Conservation (phyloP, 1,140 invertebrate genomes). For the Homalodisca vitripennis region DNA sequence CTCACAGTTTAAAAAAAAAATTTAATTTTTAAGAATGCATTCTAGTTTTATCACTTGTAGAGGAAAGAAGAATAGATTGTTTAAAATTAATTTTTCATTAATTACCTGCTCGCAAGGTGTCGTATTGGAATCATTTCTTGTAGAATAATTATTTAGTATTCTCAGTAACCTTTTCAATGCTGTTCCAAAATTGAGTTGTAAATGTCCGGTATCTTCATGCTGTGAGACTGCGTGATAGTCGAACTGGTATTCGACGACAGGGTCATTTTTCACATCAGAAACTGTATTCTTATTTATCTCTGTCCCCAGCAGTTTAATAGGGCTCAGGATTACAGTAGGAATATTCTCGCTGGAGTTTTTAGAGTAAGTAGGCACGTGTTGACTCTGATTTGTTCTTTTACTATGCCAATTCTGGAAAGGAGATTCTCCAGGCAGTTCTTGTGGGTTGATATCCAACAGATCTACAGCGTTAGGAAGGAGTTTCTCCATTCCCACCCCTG, state of each 20-base stretch:
- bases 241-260: constrained; percentile 14
- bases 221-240: constrained; percentile 19
- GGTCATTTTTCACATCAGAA: neutral
- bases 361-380: no score
- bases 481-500: constrained; percentile 27
- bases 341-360: no score
- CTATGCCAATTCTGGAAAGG: neutral
- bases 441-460: neutral
- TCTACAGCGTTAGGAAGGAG: constrained; percentile 12
- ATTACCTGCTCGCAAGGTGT: constrained; percentile 13
- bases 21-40: neutral
- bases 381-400: neutral
- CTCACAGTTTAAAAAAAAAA: no score
- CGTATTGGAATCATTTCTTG: neutral
- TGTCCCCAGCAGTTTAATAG: no score
- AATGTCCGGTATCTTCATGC: constrained; percentile 7
- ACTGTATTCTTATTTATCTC: no score
- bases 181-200: constrained; percentile 35
- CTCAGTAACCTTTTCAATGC: constrained; percentile 41
- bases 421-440: constrained; percentile 9
- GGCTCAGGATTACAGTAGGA: no score
- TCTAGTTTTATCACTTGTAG: neutral
- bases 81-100: neutral
- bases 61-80: neutral
- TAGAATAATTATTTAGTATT: constrained; percentile 40